Conservation (phyloP, 2,888 invertebrate species). For the Epinotia demarniana region DNA sequence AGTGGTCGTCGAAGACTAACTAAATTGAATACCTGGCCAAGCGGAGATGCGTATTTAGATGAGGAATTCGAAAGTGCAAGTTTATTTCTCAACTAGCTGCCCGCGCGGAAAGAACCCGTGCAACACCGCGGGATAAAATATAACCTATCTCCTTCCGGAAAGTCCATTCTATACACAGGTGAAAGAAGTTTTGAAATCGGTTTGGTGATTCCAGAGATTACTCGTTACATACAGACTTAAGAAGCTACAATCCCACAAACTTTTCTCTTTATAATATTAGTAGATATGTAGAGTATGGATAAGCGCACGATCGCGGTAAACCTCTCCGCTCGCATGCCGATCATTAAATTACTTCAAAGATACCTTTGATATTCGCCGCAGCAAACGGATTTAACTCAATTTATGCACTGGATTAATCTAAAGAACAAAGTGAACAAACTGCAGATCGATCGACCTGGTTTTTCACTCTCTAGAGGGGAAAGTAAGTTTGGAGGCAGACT, state of each 20-base stretch:
- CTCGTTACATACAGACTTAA: no score
- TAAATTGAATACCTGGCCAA: neutral
- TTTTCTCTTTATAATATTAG: no score
- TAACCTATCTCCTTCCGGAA: no score
- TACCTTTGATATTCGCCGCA: slow-evolving; percentile 11
- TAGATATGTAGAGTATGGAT: no score
- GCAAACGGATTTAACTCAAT: neutral
- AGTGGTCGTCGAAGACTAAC: no score
- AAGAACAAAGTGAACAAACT: slow-evolving; percentile 27
- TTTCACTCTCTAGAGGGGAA: neutral
- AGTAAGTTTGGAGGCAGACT: neutral
- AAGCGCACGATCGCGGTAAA: neutral
- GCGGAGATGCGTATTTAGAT: neutral
- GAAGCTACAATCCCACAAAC: no score
- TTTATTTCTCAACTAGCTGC: neutral
- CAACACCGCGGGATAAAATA: no score
- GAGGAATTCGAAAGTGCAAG: neutral
- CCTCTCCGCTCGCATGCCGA: neutral
- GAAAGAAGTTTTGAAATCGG: no score
- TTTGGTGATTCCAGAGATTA: no score
- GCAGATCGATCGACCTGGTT: neutral
- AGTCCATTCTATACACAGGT: no score
- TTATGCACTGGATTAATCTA: slow-evolving; percentile 16
- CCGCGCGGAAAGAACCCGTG: no score
- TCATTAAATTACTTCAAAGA: slow-evolving; percentile 17